A percentile compares a stretch with the other conserved stretches of the same genome.
Evolutionary conservation across 1,140 invertebrate genomes (phyloP).

Genomic region (Metopolophium dirhodum): DNA sequence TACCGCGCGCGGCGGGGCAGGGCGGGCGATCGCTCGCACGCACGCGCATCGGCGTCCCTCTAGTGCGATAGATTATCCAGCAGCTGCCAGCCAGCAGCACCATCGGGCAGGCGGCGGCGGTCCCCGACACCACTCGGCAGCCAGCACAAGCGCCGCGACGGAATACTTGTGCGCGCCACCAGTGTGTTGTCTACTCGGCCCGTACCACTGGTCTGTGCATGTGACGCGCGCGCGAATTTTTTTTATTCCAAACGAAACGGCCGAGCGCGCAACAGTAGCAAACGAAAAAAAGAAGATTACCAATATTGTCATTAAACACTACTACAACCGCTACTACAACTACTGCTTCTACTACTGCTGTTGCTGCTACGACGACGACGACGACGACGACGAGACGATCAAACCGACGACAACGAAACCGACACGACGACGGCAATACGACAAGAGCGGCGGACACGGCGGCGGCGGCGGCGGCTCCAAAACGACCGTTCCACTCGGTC

Average conservation of each 20-base stretch:
- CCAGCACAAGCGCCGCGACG: neutral
- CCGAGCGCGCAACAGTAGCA: neutral
- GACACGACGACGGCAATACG: neutral
- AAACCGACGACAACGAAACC: neutral
- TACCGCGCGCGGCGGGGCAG: too few relatives aligned
- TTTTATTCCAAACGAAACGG: neutral
- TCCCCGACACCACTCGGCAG: neutral
- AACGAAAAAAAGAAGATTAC: too few relatives aligned
- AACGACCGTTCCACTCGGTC: neutral
- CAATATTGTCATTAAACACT: too few relatives aligned
- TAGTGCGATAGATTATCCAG: neutral
- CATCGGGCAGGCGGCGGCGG: neutral
- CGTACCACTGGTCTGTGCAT: neutral
- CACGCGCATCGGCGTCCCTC: neutral
- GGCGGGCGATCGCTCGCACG: neutral
- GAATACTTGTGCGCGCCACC: constrained; percentile 3
- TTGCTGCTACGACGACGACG: neutral
- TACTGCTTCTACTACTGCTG: too few relatives aligned
- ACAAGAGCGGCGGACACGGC: too few relatives aligned
- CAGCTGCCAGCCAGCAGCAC: neutral
- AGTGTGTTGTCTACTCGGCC: neutral
- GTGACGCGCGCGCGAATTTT: neutral
- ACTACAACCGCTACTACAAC: too few relatives aligned
- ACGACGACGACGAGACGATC: neutral
- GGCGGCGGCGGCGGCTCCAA: neutral